These are phyloP conservation scores for Mirounga angustirostris DNA, from an alignment of 2,113 vertebrate species.

Conservation along the genomic window DNA sequence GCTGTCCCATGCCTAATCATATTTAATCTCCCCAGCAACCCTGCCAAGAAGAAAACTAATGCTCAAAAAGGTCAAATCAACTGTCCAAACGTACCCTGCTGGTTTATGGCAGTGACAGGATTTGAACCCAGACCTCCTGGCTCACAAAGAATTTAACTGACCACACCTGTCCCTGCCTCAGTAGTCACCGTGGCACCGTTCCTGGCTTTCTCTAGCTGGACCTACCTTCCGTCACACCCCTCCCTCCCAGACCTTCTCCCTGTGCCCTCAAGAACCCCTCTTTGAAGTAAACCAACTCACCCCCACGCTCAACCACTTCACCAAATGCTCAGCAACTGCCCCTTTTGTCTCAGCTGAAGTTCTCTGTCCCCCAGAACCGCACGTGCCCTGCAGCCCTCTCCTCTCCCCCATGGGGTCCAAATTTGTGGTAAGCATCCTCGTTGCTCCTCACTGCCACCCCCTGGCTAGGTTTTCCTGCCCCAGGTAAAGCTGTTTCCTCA, in stretches of 20 bases:
- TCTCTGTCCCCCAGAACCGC: background rate
- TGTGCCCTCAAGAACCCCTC: background rate
- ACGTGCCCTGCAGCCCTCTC: background rate
- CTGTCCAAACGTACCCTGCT: background rate
- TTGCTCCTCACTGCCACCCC: background rate
- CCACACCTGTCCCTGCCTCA: background rate
- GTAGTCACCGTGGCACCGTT: background rate
- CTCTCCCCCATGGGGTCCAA: fast-evolving
- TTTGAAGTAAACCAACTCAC: background rate
- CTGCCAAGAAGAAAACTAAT: background rate
- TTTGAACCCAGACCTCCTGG: background rate
- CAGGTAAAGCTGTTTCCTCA: background rate
- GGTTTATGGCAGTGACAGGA: background rate
- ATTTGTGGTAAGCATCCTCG: background rate
- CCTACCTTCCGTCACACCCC: background rate
- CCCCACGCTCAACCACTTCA: background rate
- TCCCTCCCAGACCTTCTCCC: background rate
- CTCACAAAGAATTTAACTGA: background rate
- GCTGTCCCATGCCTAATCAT: background rate
- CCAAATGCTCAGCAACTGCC: background rate
- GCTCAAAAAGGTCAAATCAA: background rate
- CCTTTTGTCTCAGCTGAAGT: background rate
- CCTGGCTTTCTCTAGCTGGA: background rate
- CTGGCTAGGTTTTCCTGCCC: background rate
- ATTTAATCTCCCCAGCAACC: background rate